phyloP scores from a whole-genome alignment of 2,888 invertebrate genomes.

The Odontothrips loti region DNA sequence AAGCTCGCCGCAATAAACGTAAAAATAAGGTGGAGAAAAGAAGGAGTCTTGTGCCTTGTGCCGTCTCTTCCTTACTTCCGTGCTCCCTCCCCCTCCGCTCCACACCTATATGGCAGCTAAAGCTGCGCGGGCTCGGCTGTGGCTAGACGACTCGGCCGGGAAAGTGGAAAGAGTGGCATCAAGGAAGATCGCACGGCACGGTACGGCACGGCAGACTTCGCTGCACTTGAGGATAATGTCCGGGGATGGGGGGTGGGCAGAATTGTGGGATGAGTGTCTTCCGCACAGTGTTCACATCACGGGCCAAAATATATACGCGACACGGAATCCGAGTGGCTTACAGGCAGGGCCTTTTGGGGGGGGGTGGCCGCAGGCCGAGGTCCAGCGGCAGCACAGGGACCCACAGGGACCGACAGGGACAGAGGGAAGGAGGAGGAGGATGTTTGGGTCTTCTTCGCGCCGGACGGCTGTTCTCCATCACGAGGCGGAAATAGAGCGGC shows the following conservation, averaged over 20 bases:
- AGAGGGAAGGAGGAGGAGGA: not conserved
- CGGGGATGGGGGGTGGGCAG: too few species aligned
- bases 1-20: not conserved
- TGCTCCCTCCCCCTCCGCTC: not conserved
- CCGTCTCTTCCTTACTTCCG: not conserved
- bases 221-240: too few species aligned
- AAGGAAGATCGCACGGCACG: not conserved
- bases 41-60: not conserved
- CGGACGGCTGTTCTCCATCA: not conserved
- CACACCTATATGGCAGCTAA: not conserved
- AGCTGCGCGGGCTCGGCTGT: not conserved
- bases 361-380: too few species aligned
- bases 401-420: not conserved
- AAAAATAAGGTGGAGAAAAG: not conserved
- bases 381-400: too few species aligned
- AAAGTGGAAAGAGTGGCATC: slow-evolving; percentile 18
- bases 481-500: slow-evolving; percentile 3
- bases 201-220: too few species aligned
- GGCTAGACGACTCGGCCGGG: not conserved
- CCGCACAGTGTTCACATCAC: too few species aligned
- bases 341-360: too few species aligned
- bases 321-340: too few species aligned
- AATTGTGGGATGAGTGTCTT: too few species aligned
- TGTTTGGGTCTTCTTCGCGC: not conserved
- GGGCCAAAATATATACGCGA: too few species aligned